phyloP scores from a whole-genome alignment of 1,140 invertebrate species.

The Bombus confusus region DNA sequence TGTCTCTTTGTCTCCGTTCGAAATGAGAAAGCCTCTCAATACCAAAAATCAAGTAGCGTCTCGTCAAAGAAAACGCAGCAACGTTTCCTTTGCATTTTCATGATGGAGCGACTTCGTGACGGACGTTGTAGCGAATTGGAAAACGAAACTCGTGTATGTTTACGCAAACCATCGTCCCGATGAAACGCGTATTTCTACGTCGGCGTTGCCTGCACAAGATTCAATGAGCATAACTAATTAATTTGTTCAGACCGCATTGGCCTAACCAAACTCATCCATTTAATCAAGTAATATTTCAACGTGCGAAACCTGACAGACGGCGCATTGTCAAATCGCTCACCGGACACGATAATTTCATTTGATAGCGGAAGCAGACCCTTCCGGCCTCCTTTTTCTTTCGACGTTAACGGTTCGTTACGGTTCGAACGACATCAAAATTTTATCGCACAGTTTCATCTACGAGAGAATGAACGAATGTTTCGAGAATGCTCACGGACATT shows the following conservation, averaged over 20 bases:
- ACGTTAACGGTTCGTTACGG: conserved; percentile 14
- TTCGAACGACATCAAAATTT: not conserved
- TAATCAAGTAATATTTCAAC: conserved; percentile 57
- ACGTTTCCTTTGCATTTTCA: not conserved
- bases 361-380: conserved; percentile 52
- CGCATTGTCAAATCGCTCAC: conserved; percentile 21
- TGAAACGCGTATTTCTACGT: not conserved
- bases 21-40: conserved; percentile 51
- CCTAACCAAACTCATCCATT: conserved; percentile 50
- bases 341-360: conserved; percentile 50
- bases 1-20: conserved; percentile 23
- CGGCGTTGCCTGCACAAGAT: too few relatives aligned
- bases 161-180: not conserved
- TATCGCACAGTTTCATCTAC: not conserved
- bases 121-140: not conserved
- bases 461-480: not conserved
- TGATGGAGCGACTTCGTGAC: not conserved
- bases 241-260: conserved; percentile 17
- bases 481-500: not conserved
- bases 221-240: conserved; percentile 54
- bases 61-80: conserved; percentile 12
- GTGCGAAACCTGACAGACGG: conserved; percentile 12
- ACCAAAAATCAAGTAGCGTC: conserved; percentile 25
- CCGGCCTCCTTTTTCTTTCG: conserved; percentile 20
- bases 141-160: not conserved